Evolutionary conservation across 2,113 vertebrate genomes (phyloP).

Genomic region (Sitta europaea): DNA sequence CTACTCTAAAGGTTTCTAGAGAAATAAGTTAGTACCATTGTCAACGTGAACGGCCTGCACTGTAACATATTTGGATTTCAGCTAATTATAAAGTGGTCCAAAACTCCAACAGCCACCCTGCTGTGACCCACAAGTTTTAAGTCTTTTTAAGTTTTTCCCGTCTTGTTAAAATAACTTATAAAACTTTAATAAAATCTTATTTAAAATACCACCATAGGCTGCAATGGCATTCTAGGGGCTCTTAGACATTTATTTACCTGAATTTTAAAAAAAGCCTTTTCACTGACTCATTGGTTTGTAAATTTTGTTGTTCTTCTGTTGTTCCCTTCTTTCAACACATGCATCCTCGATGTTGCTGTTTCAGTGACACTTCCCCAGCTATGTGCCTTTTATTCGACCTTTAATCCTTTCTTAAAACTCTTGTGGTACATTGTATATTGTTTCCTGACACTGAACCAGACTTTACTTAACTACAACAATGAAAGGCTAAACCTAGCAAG

Average conservation of each 20-base stretch:
- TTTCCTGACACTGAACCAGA: constrained; percentile 69
- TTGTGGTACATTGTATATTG: constrained; percentile 51
- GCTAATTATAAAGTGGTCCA: constrained; percentile 79
- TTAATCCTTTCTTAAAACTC: constrained; percentile 15
- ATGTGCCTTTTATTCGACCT: constrained; percentile 36
- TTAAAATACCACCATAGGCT: constrained; percentile 65
- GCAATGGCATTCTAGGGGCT: constrained; percentile 59
- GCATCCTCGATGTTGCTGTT: constrained; percentile 43
- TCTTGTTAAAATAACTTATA: constrained; percentile 74
- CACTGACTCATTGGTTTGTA: constrained; percentile 39
- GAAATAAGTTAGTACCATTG: constrained; percentile 80
- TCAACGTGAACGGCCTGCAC: constrained; percentile 78
- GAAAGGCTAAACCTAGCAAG: constrained; percentile 71
- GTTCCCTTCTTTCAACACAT: constrained; percentile 23
- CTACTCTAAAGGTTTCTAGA: constrained; percentile 74
- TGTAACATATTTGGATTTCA: constrained; percentile 75
- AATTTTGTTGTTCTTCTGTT: constrained; percentile 34
- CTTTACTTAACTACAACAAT: constrained; percentile 56
- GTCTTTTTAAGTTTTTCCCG: constrained; percentile 51
- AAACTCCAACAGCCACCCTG: constrained; percentile 71
- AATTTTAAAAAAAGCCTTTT: constrained; percentile 61
- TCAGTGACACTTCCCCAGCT: constrained; percentile 44
- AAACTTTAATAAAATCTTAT: constrained; percentile 74
- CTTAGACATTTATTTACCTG: constrained; percentile 45
- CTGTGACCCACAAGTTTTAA: constrained; percentile 64